These are phyloP conservation scores for Tribolium freemani DNA, from an alignment of 2,888 invertebrate genomes.

Conservation along the genomic window DNA sequence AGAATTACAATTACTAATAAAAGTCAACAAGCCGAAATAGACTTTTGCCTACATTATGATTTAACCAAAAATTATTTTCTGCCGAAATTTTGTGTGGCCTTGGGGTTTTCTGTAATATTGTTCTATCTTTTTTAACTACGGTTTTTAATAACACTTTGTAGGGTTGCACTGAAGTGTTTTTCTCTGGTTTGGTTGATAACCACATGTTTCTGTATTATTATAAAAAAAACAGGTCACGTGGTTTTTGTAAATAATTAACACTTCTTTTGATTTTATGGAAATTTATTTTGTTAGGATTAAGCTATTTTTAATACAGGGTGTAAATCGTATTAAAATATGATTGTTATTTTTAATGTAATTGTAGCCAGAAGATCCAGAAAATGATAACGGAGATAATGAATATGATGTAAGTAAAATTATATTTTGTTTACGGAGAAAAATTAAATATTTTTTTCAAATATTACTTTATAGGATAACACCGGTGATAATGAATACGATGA, in stretches of 20 bases:
- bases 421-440: background rate
- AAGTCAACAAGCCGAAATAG: too few relatives aligned
- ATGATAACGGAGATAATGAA: constrained; percentile 7
- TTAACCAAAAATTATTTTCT: background rate
- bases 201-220: background rate
- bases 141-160: background rate
- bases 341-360: constrained; percentile 16
- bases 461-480: constrained; percentile 5
- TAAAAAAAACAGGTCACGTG: background rate
- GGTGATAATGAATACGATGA: background rate
- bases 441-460: background rate
- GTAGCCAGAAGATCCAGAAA: constrained; percentile 24
- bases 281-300: background rate
- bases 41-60: too few relatives aligned
- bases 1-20: too few relatives aligned
- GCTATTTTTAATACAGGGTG: constrained; percentile 7
- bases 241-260: background rate
- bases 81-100: background rate
- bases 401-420: constrained; percentile 16
- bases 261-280: background rate
- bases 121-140: background rate
- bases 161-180: background rate
- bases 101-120: background rate
- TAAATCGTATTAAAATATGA: constrained; percentile 1
- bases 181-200: background rate